Percentiles rank a stretch among this genome's conserved stretches.
phyloP scores from a whole-genome alignment of 2,797 vertebrate species.

The Aulostomus chinensis region DNA sequence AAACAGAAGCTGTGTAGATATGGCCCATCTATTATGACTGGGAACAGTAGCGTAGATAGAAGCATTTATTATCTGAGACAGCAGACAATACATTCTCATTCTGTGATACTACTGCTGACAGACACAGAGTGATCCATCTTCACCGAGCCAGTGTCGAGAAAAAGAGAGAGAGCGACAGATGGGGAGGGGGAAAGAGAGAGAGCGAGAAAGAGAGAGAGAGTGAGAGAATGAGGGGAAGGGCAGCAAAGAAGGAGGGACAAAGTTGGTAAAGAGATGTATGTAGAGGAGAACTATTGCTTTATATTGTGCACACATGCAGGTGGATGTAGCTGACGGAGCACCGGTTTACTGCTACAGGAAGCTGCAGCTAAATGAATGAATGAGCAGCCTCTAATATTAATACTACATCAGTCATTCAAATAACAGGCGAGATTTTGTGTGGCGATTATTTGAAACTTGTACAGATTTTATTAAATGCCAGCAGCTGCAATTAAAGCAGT shows the following conservation, averaged over 20 bases:
- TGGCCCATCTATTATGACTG: constrained; percentile 76
- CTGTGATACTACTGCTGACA: constrained; percentile 79
- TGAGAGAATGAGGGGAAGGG: constrained; percentile 31
- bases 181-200: constrained; percentile 45
- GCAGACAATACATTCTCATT: constrained; percentile 81
- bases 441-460: too few species aligned
- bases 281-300: constrained; percentile 44
- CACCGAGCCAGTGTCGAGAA: constrained; percentile 49
- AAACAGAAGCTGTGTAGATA: constrained; percentile 79
- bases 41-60: constrained; percentile 74
- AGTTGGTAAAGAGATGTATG: constrained; percentile 25
- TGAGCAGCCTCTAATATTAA: too few species aligned
- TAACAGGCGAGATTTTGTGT: too few species aligned
- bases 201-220: constrained; percentile 25
- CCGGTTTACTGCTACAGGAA: constrained; percentile 39
- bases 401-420: too few species aligned
- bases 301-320: constrained; percentile 25
- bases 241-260: constrained; percentile 17
- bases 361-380: constrained; percentile 52
- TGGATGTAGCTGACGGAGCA: constrained; percentile 37
- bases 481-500: too few species aligned
- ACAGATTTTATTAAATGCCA: too few species aligned
- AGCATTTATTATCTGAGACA: constrained; percentile 80
- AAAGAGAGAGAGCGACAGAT: constrained; percentile 44
- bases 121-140: constrained; percentile 78